phyloP scores from a whole-genome alignment of 1,140 invertebrate genomes.

The Acyrthosiphon pisum region DNA sequence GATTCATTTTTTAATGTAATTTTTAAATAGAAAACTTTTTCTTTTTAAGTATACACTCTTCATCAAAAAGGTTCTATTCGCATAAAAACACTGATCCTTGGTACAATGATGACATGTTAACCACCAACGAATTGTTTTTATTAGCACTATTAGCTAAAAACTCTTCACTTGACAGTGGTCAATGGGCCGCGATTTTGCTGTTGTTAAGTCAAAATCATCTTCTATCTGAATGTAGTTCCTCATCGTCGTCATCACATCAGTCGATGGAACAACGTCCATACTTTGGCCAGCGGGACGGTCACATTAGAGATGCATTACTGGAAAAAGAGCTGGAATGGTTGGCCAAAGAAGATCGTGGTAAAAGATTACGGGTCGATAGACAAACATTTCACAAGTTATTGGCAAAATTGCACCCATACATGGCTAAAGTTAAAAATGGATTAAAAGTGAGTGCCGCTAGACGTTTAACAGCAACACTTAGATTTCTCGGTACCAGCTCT shows the following conservation, averaged over 20 bases:
- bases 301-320: slow-evolving; percentile 38
- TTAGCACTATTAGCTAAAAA: neutral
- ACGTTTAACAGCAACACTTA: slow-evolving; percentile 62
- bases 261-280: slow-evolving; percentile 52
- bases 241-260: neutral
- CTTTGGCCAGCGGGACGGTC: slow-evolving; percentile 53
- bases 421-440: slow-evolving; percentile 56
- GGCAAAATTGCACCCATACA: slow-evolving; percentile 29
- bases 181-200: neutral
- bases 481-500: slow-evolving; percentile 62
- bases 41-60: neutral
- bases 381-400: slow-evolving; percentile 50
- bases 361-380: slow-evolving; percentile 40
- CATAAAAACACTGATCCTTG: neutral
- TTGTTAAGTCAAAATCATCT: neutral
- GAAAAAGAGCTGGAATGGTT: slow-evolving; percentile 48
- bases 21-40: neutral
- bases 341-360: slow-evolving; percentile 44
- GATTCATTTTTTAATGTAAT: neutral
- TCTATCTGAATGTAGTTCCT: slow-evolving; percentile 42
- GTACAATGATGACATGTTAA: slow-evolving; percentile 46
- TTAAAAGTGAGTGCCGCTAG: slow-evolving; percentile 62
- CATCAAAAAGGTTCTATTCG: neutral
- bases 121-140: neutral
- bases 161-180: neutral